phyloP scores from a whole-genome alignment of 2,888 invertebrate species.

The Drosophila demipolita region DNA sequence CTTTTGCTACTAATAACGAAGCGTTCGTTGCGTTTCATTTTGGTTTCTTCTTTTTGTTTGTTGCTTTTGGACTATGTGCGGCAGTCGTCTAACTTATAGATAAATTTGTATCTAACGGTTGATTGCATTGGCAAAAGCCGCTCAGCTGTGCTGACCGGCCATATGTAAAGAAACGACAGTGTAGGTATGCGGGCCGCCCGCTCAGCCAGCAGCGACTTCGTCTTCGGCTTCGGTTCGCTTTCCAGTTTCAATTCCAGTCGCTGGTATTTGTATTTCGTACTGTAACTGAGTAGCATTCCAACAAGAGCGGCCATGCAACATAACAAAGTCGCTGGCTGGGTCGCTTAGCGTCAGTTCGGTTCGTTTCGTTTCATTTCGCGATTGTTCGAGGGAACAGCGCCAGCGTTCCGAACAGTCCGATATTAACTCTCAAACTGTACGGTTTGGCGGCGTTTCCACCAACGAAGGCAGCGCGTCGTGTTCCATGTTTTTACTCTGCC shows the following conservation, averaged over 20 bases:
- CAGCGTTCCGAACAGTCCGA: constrained; percentile 82
- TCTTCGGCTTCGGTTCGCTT: constrained; percentile 23
- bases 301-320: constrained; percentile 60
- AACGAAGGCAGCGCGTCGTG: constrained; percentile 70
- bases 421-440: constrained; percentile 85
- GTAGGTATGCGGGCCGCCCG: constrained; percentile 44
- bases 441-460: constrained; percentile 77
- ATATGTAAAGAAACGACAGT: constrained; percentile 7
- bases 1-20: constrained; percentile 51
- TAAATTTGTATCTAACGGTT: constrained; percentile 64
- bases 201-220: constrained; percentile 30
- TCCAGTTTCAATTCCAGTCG: constrained; percentile 45
- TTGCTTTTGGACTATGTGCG: constrained; percentile 19
- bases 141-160: constrained; percentile 67
- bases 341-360: constrained; percentile 30
- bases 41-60: not conserved
- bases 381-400: constrained; percentile 50
- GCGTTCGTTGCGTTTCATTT: constrained; percentile 23
- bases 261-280: constrained; percentile 48
- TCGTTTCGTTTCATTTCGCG: constrained; percentile 35
- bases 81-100: constrained; percentile 52
- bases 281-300: constrained; percentile 45
- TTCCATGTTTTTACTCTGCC: constrained; percentile 52
- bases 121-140: constrained; percentile 64
- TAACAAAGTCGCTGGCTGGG: constrained; percentile 20